Percentiles rank a stretch among this genome's conserved stretches.
These are phyloP conservation scores for Odontophorus gujanensis DNA, from an alignment of 2,113 vertebrate genomes.

Conservation along the genomic window DNA sequence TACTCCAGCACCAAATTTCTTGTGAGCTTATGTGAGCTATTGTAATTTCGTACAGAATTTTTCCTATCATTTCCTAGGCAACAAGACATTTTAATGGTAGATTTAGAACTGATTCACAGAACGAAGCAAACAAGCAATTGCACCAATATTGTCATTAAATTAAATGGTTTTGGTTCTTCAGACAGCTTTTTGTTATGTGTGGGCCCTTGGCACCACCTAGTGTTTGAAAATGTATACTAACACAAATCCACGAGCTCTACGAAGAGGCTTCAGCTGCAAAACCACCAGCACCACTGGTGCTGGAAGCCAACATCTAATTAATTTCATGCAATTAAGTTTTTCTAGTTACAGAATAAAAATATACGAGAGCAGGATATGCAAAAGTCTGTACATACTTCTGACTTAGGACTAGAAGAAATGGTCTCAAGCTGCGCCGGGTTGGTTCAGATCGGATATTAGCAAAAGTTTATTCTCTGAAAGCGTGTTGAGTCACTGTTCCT, in stretches of 20 bases:
- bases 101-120: neutral
- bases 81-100: neutral
- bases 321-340: neutral
- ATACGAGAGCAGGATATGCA: neutral
- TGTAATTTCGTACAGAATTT: neutral
- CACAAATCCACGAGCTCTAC: neutral
- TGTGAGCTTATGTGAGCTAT: neutral
- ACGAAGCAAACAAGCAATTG: neutral
- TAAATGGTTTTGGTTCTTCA: neutral
- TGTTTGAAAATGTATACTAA: neutral
- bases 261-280: neutral
- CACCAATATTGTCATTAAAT: accelerated
- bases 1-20: neutral
- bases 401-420: too few species aligned
- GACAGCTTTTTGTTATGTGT: neutral
- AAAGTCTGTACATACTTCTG: neutral
- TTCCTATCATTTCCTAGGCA: neutral
- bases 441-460: too few species aligned
- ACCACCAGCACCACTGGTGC: neutral
- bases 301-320: neutral
- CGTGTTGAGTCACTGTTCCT: too few species aligned
- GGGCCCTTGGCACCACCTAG: slow-evolving; percentile 64
- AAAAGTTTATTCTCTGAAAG: too few species aligned
- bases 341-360: neutral
- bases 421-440: too few species aligned